These are phyloP conservation scores for Elaphurus davidianus DNA, from an alignment of 2,113 vertebrate genomes.

Conservation along the genomic window DNA sequence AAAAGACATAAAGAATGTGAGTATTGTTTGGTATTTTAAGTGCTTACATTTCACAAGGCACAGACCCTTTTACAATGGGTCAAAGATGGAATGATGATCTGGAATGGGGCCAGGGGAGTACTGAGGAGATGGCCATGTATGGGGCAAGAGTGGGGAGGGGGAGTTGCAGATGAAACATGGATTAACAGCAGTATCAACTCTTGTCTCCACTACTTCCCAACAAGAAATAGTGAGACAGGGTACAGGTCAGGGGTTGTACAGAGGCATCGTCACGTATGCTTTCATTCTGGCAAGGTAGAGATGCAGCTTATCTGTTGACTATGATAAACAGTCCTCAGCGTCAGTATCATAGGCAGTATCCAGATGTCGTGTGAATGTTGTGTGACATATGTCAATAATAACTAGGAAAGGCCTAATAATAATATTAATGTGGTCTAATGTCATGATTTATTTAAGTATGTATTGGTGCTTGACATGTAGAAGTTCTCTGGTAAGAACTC, in stretches of 20 bases:
- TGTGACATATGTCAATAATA: not conserved
- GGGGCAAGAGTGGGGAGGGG: not conserved
- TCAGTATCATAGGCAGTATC: not conserved
- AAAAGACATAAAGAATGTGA: constrained; percentile 28
- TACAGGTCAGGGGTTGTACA: not conserved
- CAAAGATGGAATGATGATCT: not conserved
- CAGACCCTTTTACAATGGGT: not conserved
- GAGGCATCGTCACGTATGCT: not conserved
- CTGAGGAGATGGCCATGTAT: not conserved
- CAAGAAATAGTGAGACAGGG: not conserved
- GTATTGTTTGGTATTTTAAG: constrained; percentile 45
- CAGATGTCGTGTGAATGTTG: not conserved
- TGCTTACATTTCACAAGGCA: not conserved
- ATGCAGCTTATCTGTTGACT: not conserved
- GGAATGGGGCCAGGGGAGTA: not conserved
- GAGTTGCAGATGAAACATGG: not conserved
- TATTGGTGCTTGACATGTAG: not conserved
- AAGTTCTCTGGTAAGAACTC: not conserved
- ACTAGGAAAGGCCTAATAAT: not conserved
- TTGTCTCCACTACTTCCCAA: not conserved
- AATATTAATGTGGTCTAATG: not conserved
- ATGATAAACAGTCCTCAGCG: not conserved
- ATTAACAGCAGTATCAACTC: not conserved
- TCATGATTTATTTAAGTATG: not conserved
- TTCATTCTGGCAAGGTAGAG: not conserved